These are phyloP conservation scores for Neodon shergylaensis DNA, from an alignment of 2,113 vertebrate genomes.

Conservation along the genomic window DNA sequence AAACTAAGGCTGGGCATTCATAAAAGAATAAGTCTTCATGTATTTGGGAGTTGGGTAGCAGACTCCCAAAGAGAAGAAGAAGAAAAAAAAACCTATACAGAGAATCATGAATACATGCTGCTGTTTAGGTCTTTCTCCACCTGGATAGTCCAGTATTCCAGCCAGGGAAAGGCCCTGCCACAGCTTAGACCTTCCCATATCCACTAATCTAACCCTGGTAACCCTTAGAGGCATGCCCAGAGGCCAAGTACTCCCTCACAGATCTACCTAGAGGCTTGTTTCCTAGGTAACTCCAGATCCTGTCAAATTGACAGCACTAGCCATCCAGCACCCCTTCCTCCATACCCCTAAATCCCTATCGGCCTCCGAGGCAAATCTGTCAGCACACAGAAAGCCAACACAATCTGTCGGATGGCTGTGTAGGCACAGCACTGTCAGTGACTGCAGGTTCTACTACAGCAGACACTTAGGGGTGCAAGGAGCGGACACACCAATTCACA, in stretches of 20 bases:
- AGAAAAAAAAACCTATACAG: not conserved
- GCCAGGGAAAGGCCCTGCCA: not conserved
- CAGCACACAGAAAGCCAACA: not conserved
- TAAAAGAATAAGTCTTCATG: not conserved
- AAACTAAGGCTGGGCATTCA: not conserved
- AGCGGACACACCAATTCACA: not conserved
- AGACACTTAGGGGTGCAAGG: not conserved
- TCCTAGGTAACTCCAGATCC: not conserved
- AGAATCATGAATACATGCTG: no score
- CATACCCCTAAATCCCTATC: not conserved
- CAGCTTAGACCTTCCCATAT: not conserved
- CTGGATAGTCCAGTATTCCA: not conserved
- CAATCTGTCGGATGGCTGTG: fast-evolving
- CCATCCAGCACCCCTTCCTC: not conserved
- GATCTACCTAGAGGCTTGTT: not conserved
- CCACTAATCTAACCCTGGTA: not conserved
- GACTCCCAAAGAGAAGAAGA: not conserved
- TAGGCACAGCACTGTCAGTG: fast-evolving
- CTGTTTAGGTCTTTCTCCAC: not conserved
- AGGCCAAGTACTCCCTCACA: not conserved
- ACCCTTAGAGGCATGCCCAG: not conserved
- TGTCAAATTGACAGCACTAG: not conserved
- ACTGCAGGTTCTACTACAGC: not conserved
- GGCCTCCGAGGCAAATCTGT: not conserved
- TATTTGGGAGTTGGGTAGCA: not conserved